phyloP scores from a whole-genome alignment of 2,113 vertebrate genomes.

The Orthonyx spaldingii region DNA sequence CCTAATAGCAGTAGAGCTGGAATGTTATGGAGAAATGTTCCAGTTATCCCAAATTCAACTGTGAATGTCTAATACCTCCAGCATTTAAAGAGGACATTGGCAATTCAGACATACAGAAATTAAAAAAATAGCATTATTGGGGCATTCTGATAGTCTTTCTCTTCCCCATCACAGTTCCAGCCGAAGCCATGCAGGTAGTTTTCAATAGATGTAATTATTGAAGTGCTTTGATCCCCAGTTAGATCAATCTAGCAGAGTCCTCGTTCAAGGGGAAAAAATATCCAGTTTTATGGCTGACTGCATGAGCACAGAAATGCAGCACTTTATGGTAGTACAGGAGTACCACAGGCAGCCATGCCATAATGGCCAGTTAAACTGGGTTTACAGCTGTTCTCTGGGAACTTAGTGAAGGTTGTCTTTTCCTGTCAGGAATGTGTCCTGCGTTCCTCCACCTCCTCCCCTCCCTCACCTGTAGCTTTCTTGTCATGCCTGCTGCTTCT shows the following conservation, averaged over 20 bases:
- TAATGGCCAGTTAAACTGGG: slow-evolving; percentile 19
- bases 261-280: background rate
- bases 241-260: background rate
- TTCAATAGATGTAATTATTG: background rate
- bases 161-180: background rate
- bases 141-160: background rate
- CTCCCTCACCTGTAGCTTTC: background rate
- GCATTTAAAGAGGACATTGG: background rate
- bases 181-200: background rate
- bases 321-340: background rate
- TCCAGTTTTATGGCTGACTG: background rate
- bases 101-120: background rate
- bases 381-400: slow-evolving; percentile 26
- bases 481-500: background rate
- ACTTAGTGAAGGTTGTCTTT: background rate
- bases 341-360: background rate
- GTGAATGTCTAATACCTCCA: background rate
- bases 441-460: background rate
- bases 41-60: background rate
- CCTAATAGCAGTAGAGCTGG: background rate
- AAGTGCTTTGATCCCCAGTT: background rate
- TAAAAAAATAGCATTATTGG: background rate
- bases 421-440: background rate
- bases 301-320: background rate
- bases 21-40: background rate